Base-by-base conservation (phyloP, 2,888 invertebrate genomes). In the Mallateleia sp. region DNA sequence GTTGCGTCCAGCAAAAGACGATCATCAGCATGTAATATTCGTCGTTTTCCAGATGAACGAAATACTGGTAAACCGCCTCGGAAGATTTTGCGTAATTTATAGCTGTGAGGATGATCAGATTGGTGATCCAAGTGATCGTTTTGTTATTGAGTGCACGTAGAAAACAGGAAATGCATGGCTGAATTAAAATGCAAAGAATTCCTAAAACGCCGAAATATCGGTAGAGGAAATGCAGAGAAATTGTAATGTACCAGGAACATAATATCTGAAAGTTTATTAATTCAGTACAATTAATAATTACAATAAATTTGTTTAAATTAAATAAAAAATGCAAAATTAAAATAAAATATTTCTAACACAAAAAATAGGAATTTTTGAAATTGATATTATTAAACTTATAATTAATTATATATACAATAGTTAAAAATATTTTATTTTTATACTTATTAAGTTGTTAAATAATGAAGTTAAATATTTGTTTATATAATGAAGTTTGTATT, bases 1-100 rank as follows among this genome's bases (percentile, higher is more conserved):
- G 95, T 94, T 97, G 97, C 92, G 96, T 97, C 98, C 97, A 98
- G 85, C 97, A 97, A 89, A 96, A 93, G 45, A 96, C 95, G 83
- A 96, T 95, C 80, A 96, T 95, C 69, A 96, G 92, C 87, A 97
- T 93, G 91, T 96, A 96, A 45, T 96, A 95, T 88, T 96, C 95
- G 88, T 96, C 96, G 91, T 96, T 96, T 74, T 95, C 94, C 32
- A 96, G 91, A 80, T 93, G 93, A 64, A 95, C 92, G 91, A 95
- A 95, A 50, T 95, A 95, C 92, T 96, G 93, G 82, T 95, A 95
- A 81, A 94, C 88, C 94, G 96, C 95, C 92, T 96, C 96, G 72
- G 95, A 92, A 54, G 93, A 92, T 90, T 95, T 95, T n/a, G 96
- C 91, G 58, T 95, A 94, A 92, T 96, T 96, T 84, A 96, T 96